A percentile compares a stretch with the other conserved stretches of the same genome.
Conservation (phyloP, 2,113 vertebrate species). For the Rostratula benghalensis region DNA sequence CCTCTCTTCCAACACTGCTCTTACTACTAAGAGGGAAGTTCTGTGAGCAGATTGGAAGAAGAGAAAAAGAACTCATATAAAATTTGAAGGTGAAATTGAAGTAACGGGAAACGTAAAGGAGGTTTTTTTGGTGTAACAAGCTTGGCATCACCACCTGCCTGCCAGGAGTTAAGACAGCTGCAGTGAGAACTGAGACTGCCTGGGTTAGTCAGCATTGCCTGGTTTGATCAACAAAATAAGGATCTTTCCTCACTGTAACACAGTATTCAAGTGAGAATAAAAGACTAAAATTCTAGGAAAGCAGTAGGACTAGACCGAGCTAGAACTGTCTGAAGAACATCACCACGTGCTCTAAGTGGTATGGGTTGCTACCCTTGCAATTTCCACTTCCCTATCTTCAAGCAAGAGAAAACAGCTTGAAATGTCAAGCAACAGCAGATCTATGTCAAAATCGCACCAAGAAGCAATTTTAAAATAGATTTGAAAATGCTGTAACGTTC, state of each 20-base stretch:
- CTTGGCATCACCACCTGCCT: not conserved
- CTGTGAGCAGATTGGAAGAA: not conserved
- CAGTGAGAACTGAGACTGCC: not conserved
- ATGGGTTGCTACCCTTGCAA: not conserved
- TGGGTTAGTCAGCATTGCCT: not conserved
- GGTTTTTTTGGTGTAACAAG: not conserved
- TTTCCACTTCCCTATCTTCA: not conserved
- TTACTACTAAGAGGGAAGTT: not conserved
- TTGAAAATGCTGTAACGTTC: not conserved
- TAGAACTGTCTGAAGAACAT: not conserved
- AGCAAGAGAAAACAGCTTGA: not conserved
- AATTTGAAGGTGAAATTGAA: not conserved
- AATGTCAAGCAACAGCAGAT: not conserved
- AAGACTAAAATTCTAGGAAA: not conserved
- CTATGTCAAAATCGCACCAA: not conserved
- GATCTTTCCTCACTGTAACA: not conserved
- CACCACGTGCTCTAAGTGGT: rapidly evolving
- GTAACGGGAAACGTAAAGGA: not conserved
- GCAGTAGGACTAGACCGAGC: not conserved
- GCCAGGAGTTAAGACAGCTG: not conserved
- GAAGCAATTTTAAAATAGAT: not conserved
- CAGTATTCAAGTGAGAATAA: not conserved
- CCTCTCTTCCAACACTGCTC: not conserved
- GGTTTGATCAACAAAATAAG: not conserved
- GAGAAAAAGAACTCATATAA: not conserved